Evolutionary conservation across 2,797 vertebrate genomes (phyloP).

Genomic region (Enteromius argenteus): DNA sequence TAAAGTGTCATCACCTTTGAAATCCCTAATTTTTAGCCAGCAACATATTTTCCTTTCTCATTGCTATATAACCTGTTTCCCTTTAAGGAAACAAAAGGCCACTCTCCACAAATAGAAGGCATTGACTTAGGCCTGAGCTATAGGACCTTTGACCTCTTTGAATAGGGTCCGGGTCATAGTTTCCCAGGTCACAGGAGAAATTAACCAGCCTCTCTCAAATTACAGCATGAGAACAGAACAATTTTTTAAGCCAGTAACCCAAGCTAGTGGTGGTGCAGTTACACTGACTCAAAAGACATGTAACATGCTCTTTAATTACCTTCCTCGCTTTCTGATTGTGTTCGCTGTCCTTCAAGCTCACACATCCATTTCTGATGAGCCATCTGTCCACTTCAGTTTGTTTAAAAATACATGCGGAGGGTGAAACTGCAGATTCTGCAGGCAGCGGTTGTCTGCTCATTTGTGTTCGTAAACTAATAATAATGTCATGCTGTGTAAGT

Average conservation of each 20-base stretch:
- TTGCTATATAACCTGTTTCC: slow-evolving; percentile 6
- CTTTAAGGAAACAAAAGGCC: slow-evolving; percentile 50
- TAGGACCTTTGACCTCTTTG: slow-evolving; percentile 66
- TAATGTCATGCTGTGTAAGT: slow-evolving; percentile 27
- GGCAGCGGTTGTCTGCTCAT: neutral
- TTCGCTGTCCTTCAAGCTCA: slow-evolving; percentile 71
- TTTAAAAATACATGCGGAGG: slow-evolving; percentile 75
- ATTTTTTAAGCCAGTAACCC: slow-evolving; percentile 68
- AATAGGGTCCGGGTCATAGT: slow-evolving; percentile 67
- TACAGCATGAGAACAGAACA: slow-evolving; percentile 48
- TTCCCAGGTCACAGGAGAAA: slow-evolving; percentile 69
- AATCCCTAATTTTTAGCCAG: neutral
- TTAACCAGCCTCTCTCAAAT: slow-evolving; percentile 69
- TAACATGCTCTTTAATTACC: slow-evolving; percentile 76
- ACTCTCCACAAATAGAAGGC: slow-evolving; percentile 68
- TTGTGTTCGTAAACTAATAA: slow-evolving; percentile 21
- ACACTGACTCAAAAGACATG: slow-evolving; percentile 44
- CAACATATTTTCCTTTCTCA: neutral
- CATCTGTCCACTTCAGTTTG: slow-evolving; percentile 63
- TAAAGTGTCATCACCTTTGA: neutral
- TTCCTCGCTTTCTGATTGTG: slow-evolving; percentile 45
- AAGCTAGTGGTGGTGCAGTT: slow-evolving; percentile 53
- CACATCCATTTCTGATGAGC: slow-evolving; percentile 60
- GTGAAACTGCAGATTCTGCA: slow-evolving; percentile 64
- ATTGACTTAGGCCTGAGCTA: slow-evolving; percentile 43